Evolutionary conservation across 2,888 invertebrate species (phyloP), one percentile per base, ranked within the genome.

Genomic region (Pantelozetes paolii): DNA sequence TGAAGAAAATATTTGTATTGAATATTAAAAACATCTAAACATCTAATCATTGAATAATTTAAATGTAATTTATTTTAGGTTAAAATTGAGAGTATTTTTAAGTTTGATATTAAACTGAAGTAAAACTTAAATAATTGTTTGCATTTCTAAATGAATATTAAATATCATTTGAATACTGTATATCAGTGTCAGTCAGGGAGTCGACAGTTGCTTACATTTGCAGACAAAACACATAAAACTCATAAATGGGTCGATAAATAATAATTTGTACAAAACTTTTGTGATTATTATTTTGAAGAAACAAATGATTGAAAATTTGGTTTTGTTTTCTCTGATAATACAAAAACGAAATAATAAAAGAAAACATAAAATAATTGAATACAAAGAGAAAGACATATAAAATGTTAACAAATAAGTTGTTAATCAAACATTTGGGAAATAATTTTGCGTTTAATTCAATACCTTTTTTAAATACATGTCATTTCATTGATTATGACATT

Each of bases 201-300:
- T 59, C 23, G 59, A 28, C 28, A 59, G 59, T 59, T 9, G 36
- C 36, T 9, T 36, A 36, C 15, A 59, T 28, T 59, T 59, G 28
- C 28, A 28, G 26, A 5, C 59, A 26, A 30, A 20, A 50, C 50
- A 45, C 20, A 18, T 57, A 20, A 23, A 26, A 18, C 1, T 13
- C 11, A 59, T 59, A 59, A 59, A 59, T 59, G 59, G 59, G 59
- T 59, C 59, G 59, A 59, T 59, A 59, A 59, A 59, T 59, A 59
- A 59, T 59, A 36, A 9, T 59, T 59, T 30, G 59, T 59, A 59
- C 28, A 23, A 59, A 59, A 59, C 18, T 8, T 36, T n/a, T 50
- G 15, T 23, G 23, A 59, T 18, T 20, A 20, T 59, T 59, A 23
- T 59, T 59, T 23, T 23, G 3, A 3, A 8, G 23, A 57, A 28